phyloP scores from a whole-genome alignment of 2,113 vertebrate genomes.

The Morone saxatilis region DNA sequence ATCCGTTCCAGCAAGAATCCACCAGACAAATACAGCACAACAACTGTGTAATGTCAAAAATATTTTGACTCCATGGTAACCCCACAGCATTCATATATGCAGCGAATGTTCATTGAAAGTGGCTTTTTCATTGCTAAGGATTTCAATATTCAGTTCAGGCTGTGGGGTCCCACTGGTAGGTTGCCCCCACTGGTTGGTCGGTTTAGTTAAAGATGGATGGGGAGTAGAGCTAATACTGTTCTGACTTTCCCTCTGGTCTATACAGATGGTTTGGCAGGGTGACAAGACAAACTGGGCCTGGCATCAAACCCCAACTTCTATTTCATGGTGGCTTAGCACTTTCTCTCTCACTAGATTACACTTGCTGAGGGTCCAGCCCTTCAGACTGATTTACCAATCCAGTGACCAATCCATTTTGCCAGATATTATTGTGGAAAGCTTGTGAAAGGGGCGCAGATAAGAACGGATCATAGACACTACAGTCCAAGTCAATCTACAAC shows the following conservation, averaged over 20 bases:
- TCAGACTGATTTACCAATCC: constrained; percentile 69
- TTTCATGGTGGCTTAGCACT: constrained; percentile 87
- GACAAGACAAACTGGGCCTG: constrained; percentile 85
- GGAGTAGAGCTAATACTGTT: constrained; percentile 70
- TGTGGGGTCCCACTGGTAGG: constrained; percentile 43
- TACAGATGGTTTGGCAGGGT: constrained; percentile 85
- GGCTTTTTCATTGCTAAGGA: constrained; percentile 59
- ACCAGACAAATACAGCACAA: constrained; percentile 41
- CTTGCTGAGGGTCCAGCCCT: constrained; percentile 57
- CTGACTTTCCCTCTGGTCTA: constrained; percentile 76
- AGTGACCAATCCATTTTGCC: constrained; percentile 51
- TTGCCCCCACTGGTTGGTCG: constrained; percentile 44
- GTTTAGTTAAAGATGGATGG: constrained; percentile 72
- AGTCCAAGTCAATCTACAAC: constrained; percentile 24
- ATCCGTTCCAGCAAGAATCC: constrained; percentile 56
- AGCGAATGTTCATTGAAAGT: constrained; percentile 43
- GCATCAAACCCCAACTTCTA: constrained; percentile 84
- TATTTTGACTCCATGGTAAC: constrained; percentile 66
- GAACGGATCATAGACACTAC: constrained; percentile 27
- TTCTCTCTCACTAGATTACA: constrained; percentile 81
- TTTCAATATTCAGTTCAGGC: constrained; percentile 49
- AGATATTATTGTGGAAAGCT: constrained; percentile 54
- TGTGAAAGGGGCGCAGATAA: constrained; percentile 35
- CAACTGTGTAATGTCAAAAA: constrained; percentile 58
- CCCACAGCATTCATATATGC: constrained; percentile 49